Evolutionary conservation across 2,888 invertebrate species (phyloP).

Genomic region (Cephus runcator): DNA sequence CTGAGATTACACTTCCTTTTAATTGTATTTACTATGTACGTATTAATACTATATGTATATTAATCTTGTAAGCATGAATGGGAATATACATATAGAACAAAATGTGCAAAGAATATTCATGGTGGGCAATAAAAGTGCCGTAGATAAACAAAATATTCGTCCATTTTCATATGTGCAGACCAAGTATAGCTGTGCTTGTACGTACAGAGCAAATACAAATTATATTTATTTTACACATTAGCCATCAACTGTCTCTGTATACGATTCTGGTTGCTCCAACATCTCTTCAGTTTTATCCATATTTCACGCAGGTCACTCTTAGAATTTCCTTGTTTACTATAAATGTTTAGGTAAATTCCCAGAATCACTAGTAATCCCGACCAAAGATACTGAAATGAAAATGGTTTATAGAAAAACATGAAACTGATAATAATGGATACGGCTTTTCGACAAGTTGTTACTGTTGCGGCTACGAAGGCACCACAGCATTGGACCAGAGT

Average conservation of each 20-base stretch:
- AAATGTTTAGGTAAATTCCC: slow-evolving; percentile 94
- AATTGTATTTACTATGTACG: neutral
- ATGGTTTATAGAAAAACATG: slow-evolving; percentile 92
- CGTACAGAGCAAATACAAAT: neutral
- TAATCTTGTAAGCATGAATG: too few relatives aligned
- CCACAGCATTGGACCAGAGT: slow-evolving; percentile 90
- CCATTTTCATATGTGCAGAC: neutral
- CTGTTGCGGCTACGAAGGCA: slow-evolving; percentile 93
- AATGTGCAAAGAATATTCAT: neutral
- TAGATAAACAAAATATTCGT: neutral
- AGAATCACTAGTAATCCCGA: slow-evolving; percentile 88
- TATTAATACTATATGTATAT: neutral
- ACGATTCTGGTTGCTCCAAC: slow-evolving; percentile 43
- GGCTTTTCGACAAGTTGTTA: slow-evolving; percentile 91
- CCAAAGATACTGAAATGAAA: slow-evolving; percentile 91
- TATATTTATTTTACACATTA: slow-evolving; percentile 29
- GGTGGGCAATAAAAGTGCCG: neutral
- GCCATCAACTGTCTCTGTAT: slow-evolving; percentile 47
- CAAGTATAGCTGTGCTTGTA: neutral
- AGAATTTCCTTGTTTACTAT: slow-evolving; percentile 73
- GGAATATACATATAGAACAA: neutral
- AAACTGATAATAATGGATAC: slow-evolving; percentile 94
- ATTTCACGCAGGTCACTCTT: slow-evolving; percentile 27
- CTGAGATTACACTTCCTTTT: neutral
- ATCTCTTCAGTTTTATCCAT: slow-evolving; percentile 35